Base-by-base conservation (phyloP, 2,888 invertebrate genomes). In the Drosophila borborema region DNA sequence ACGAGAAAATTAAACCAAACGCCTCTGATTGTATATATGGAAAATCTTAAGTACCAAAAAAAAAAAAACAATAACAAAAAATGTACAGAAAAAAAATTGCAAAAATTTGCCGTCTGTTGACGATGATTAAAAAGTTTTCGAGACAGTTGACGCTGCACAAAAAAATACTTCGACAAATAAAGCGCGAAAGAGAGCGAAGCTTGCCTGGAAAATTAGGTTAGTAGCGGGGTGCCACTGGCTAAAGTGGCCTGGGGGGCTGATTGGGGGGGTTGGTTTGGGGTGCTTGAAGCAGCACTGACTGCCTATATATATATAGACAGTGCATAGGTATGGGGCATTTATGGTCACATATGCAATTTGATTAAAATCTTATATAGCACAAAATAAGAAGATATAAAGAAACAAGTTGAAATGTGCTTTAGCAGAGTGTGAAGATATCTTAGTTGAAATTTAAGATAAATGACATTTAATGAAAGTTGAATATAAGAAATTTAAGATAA, bases 41-140 rank as follows among this genome's bases (percentile, higher is more conserved):
- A 77, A 77, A 81, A 66, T 73, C 72, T 79, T 72, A 72, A 84
- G 73, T 71, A 56, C 60, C 60, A 61, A 64, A 81, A 72, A 65
- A 60, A 64, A n/a, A 8, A 14, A 46, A 9, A 61, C 4, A 38
- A 16, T 1, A 38, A 36, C 62, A 58, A 14, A 23, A 64, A 58
- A n/a, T 38, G 49, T 31, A 40, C 45, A 9, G 20, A 53, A 51
- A 45, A 45, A 40, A 59, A 64, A 65, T 36, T 48, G n/a, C 16
- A 56, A 78, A 69, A 78, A 70, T 72, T 61, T 73, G 58, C 65
- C 63, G 80, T 60, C 61, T 67, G 71, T 55, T 62, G 72, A 87
- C 83, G 86, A 82, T 85, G 85, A 85, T 85, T 87, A 85, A 85
- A 85, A 85, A 85, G 69, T 81, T 80, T 80, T 73, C 36, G 80